Evolutionary conservation across 2,797 vertebrate species (phyloP).

Genomic region (Ctenochaetus hawaiiensis): DNA sequence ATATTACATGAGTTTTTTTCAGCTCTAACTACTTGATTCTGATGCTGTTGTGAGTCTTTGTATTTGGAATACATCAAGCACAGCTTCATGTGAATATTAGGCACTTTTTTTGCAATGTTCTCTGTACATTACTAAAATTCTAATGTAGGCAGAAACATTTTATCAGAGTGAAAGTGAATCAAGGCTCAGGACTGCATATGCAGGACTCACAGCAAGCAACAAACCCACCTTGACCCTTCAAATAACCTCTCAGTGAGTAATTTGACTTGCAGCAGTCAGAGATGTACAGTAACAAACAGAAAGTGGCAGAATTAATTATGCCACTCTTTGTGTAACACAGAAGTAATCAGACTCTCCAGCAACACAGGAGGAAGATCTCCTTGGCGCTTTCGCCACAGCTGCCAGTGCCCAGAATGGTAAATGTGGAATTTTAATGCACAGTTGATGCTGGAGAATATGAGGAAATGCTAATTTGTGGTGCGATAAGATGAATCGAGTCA

Average conservation of each 20-base stretch:
- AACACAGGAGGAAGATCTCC: constrained; percentile 79
- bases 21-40: constrained; percentile 31
- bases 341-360: constrained; percentile 79
- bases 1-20: constrained; percentile 10
- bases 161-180: constrained; percentile 50
- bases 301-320: constrained; percentile 83
- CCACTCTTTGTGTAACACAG: constrained; percentile 78
- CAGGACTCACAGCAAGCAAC: constrained; percentile 56
- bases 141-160: constrained; percentile 47
- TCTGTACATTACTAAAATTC: constrained; percentile 61
- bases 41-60: constrained; percentile 30
- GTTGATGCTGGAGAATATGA: constrained; percentile 87
- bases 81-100: constrained; percentile 43
- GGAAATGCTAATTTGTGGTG: constrained; percentile 87
- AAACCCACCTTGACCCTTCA: constrained; percentile 76
- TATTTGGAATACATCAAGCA: constrained; percentile 43
- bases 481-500: constrained; percentile 90
- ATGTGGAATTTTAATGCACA: constrained; percentile 86
- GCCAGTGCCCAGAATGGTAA: constrained; percentile 84
- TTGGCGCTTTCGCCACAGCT: constrained; percentile 78
- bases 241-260: constrained; percentile 73
- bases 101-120: constrained; percentile 34
- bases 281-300: constrained; percentile 71
- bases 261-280: constrained; percentile 69
- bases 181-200: constrained; percentile 43